A percentile compares a stretch with the other conserved stretches of the same genome.
Evolutionary conservation across 2,113 vertebrate genomes (phyloP).

Genomic region (Oreochromis tanganicae): DNA sequence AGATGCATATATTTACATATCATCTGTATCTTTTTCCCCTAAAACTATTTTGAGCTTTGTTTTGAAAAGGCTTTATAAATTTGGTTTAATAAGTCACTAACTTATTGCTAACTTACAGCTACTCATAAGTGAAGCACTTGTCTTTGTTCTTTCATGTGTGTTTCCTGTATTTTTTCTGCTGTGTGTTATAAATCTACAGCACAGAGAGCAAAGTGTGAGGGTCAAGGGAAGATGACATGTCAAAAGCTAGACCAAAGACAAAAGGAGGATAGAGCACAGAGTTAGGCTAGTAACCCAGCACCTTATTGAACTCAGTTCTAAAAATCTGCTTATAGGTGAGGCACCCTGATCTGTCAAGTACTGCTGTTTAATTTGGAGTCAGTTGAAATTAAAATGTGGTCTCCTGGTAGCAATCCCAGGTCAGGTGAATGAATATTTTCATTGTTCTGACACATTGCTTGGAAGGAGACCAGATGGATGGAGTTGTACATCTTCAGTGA

Average conservation of each 20-base stretch:
- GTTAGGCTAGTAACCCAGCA: not conserved
- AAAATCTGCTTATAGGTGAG: constrained; percentile 16
- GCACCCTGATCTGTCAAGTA: constrained; percentile 21
- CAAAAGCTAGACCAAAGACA: not conserved
- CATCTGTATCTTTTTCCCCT: not conserved
- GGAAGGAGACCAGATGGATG: constrained; percentile 38
- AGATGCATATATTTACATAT: not conserved
- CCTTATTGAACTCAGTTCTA: not conserved
- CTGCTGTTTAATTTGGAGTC: not conserved
- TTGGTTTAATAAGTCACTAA: not conserved
- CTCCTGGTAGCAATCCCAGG: not conserved
- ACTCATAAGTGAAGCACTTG: constrained; percentile 13
- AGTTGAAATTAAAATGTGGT: not conserved
- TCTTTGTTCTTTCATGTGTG: not conserved
- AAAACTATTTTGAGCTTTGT: not conserved
- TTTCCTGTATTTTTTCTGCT: not conserved
- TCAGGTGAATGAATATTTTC: constrained; percentile 5
- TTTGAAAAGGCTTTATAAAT: not conserved
- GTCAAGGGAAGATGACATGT: not conserved
- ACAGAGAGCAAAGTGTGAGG: not conserved
- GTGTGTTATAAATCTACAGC: not conserved
- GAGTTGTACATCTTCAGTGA: constrained; percentile 7
- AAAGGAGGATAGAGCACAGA: not conserved
- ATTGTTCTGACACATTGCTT: not conserved
- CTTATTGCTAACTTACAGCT: not conserved